These are phyloP conservation scores for Sturnira hondurensis DNA, from an alignment of 2,113 vertebrate genomes.

Conservation along the genomic window DNA sequence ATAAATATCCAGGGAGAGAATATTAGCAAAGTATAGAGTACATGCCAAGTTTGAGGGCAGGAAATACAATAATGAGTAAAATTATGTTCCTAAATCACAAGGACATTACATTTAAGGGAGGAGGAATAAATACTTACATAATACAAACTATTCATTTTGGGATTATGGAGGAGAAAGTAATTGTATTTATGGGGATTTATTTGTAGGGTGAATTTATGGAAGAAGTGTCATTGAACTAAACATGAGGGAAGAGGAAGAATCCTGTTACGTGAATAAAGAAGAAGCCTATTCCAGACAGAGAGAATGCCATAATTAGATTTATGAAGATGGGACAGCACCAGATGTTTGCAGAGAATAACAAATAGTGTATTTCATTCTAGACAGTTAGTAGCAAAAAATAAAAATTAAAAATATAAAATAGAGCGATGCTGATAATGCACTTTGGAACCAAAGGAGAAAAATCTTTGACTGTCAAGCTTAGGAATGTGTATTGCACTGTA, in stretches of 20 bases:
- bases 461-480: not conserved
- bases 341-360: slow-evolving; percentile 11
- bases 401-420: not conserved
- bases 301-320: slow-evolving; percentile 27
- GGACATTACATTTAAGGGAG: not conserved
- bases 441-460: not conserved
- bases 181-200: not conserved
- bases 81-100: not conserved
- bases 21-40: not conserved
- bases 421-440: not conserved
- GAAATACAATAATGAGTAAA: not conserved
- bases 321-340: not conserved
- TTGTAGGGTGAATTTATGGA: not conserved
- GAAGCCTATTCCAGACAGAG: not conserved
- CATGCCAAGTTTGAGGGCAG: not conserved
- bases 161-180: not conserved
- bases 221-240: not conserved
- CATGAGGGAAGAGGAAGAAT: not conserved
- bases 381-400: not conserved
- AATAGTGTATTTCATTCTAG: not conserved
- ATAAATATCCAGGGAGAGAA: not conserved
- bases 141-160: not conserved
- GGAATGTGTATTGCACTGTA: not conserved
- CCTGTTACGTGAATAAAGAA: not conserved
- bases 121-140: not conserved